Evolutionary conservation across 2,888 invertebrate genomes (phyloP), one percentile per base, ranked within the genome.

Genomic region (Chorisops tibialis): DNA sequence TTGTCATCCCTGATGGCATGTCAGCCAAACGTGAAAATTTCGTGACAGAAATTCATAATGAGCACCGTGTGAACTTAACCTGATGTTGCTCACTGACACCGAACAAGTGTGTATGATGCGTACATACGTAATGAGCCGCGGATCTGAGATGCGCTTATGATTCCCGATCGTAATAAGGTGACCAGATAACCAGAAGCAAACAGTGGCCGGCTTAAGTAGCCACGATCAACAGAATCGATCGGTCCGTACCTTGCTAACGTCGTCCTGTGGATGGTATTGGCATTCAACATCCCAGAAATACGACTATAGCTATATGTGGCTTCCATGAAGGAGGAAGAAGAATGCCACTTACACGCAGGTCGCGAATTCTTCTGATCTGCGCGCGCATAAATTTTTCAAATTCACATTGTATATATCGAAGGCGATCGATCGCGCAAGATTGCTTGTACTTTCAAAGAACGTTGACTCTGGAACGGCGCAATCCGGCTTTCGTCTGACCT

Each of bases 21-120:
- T 61, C 63, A 65, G 9, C 14, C 64, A 67, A 74, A 74, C 74
- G 72, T 72, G 71, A 74, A 74, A 73, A 73, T 74, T 69, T 74
- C 74, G 74, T 74, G 74, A 74, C 74, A 74, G 73, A 72, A 75
- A 75, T 74, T 72, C 74, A 71, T 73, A 75, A 75, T 71, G 71
- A 74, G 72, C 71, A 75, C 73, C 74, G 74, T 74, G 74, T 74
- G 74, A 74, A 74, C 73, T 71, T 68, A 69, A 69, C 69, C 64
- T 62, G 58, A 65, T 63, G 65, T 65, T 63, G 65, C 50, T 50
- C 47, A 61, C 62, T 52, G 65, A 61, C 60, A 48, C 35, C 58
- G 58, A 61, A 66, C 63, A 61, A 61, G 24, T 62, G 56, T 61
- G 50, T 47, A 60, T 59, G 58, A 56, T 50, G 48, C 51, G 35